Conservation (phyloP, 2,113 vertebrate species). For the Orcinus orca region DNA sequence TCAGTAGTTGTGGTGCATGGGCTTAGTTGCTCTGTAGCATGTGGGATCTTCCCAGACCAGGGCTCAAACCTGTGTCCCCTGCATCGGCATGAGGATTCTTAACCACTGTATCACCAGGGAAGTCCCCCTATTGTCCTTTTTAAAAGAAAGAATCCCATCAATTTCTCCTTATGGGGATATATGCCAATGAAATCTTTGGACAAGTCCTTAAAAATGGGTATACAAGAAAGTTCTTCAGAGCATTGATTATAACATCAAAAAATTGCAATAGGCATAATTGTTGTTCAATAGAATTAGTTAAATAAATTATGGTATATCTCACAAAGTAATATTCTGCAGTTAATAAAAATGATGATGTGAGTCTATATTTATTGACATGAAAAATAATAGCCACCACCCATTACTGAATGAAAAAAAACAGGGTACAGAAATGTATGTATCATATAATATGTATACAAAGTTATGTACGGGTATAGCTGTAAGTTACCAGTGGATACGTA, state of each 20-base stretch:
- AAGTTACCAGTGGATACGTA: background rate
- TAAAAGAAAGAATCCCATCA: constrained; percentile 5
- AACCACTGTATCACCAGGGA: background rate
- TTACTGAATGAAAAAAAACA: constrained; percentile 24
- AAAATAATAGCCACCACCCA: background rate
- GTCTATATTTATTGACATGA: constrained; percentile 27
- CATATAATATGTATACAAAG: background rate
- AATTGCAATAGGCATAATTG: constrained; percentile 34
- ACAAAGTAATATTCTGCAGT: constrained; percentile 2
- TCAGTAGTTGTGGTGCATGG: too few species aligned
- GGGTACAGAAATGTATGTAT: background rate
- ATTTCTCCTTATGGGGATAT: background rate
- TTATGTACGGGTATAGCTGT: background rate
- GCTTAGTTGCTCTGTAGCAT: background rate
- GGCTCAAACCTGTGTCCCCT: fast-evolving
- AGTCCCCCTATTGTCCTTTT: background rate
- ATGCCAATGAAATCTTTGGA: constrained; percentile 6
- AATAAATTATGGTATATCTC: constrained; percentile 45
- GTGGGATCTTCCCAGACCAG: background rate
- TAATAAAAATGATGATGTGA: constrained; percentile 45
- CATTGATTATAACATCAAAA: constrained; percentile 55
- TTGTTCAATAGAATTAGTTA: constrained; percentile 54
- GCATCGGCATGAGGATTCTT: background rate
- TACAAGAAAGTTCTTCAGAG: constrained; percentile 42
- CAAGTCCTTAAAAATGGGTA: constrained; percentile 52